Evolutionary conservation across 2,888 invertebrate species (phyloP), one percentile per base, ranked within the genome.

Genomic region (Galeopsomyia nigrocyanea): DNA sequence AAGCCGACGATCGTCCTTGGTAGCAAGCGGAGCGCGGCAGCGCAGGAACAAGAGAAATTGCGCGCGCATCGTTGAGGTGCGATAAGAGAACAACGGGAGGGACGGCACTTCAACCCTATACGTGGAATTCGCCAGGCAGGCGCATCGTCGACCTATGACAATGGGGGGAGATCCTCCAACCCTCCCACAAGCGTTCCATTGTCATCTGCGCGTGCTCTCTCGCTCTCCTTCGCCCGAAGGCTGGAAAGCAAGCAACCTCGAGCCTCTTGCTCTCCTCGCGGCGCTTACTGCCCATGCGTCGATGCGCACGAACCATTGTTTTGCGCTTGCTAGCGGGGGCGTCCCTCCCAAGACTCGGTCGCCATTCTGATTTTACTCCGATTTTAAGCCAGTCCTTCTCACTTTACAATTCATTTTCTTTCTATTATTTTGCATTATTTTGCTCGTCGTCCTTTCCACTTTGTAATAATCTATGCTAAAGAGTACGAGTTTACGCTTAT

Each of bases 61-160:
- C 75, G 75, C 74, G 76, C 77, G 73, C 71, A 75, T n/a, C 60
- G 22, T 21, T 55, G 62, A 67, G 50, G 39, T n/a, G 47, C 39
- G 55, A 16, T 50, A 16, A 31, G 46, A 65, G 22, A 65, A 56
- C 68, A 56, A 67, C 70, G 68, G 63, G 73, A 68, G 73, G 71
- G 61, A 67, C 61, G 53, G 50, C 17, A 62, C 73, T 74, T 67
- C 75, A 78, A 73, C 75, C 71, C 67, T 49, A 75, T 75, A 75
- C 76, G 80, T 75, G 78, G 76, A 73, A 77, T 82, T 39, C 81
- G 84, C 82, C 82, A 84, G 80, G 84, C 85, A 85, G 80, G 85
- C 86, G 84, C 84, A 84, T 84, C 82, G 77, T 73, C 80, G 79
- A 79, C 85, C 85, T 84, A 85, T 85, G 82, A 86, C 83, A 86